These are phyloP conservation scores for Lordiphosa clarofinis DNA, from an alignment of 1,140 invertebrate species.

Conservation along the genomic window DNA sequence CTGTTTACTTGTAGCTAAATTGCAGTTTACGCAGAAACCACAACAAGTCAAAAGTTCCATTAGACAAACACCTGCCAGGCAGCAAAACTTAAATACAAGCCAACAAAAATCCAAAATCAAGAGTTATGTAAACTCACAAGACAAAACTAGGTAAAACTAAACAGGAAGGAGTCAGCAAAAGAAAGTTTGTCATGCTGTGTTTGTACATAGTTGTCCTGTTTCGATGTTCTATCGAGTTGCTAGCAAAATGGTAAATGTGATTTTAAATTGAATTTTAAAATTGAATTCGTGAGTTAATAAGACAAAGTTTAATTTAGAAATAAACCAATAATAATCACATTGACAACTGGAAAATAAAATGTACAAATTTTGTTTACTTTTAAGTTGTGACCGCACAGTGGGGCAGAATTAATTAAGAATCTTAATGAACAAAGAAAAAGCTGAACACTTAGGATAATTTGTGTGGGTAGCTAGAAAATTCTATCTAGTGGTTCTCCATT, in stretches of 20 bases:
- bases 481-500: too few species aligned
- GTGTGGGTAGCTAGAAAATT: too few species aligned
- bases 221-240: neutral
- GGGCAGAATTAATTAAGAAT: too few species aligned
- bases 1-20: conserved; percentile 42
- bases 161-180: conserved; percentile 9
- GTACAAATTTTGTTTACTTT: conserved; percentile 65
- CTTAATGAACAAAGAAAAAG: too few species aligned
- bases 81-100: conserved; percentile 46
- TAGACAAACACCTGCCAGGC: conserved; percentile 26
- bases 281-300: too few species aligned
- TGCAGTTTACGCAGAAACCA: conserved; percentile 14
- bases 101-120: conserved; percentile 57
- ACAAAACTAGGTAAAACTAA: conserved; percentile 26
- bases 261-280: neutral
- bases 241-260: conserved; percentile 12
- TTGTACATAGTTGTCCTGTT: neutral
- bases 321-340: too few species aligned
- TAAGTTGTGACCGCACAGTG: conserved; percentile 23
- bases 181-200: neutral
- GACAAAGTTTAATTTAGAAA: too few species aligned
- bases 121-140: conserved; percentile 41
- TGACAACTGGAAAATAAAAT: conserved; percentile 20
- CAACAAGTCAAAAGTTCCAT: conserved; percentile 19
- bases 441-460: too few species aligned